Percentiles rank a stretch among this genome's conserved stretches.
phyloP scores from a whole-genome alignment of 2,113 vertebrate species.

The Smithornis capensis region DNA sequence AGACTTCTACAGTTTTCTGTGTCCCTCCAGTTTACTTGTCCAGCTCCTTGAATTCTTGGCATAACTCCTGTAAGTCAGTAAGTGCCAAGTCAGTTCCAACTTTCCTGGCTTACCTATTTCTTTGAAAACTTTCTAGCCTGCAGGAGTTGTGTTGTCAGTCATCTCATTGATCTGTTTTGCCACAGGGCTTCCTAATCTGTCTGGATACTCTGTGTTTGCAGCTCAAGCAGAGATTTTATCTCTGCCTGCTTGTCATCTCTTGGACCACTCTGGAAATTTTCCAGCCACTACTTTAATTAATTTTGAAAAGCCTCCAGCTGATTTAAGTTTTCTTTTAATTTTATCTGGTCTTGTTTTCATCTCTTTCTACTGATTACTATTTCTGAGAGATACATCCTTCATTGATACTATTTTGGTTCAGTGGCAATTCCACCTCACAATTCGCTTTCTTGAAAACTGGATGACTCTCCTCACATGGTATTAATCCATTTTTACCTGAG shows the following conservation, averaged over 20 bases:
- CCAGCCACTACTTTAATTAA: constrained; percentile 55
- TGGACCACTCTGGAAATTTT: constrained; percentile 45
- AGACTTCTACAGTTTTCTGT: not conserved
- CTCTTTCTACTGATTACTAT: constrained; percentile 37
- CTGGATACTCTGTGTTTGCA: not conserved
- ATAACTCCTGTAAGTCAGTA: not conserved
- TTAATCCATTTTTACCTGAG: constrained; percentile 57
- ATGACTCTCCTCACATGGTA: not conserved
- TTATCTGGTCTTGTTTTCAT: constrained; percentile 51
- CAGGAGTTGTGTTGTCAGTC: constrained; percentile 31
- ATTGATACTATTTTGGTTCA: constrained; percentile 31
- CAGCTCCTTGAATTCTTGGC: not conserved
- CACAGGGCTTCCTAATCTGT: constrained; percentile 52
- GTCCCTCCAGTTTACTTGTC: not conserved
- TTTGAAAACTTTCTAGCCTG: constrained; percentile 39
- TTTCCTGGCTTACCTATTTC: constrained; percentile 12
- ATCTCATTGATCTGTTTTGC: constrained; percentile 52
- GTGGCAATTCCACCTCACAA: constrained; percentile 28
- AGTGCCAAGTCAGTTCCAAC: not conserved
- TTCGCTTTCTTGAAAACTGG: constrained; percentile 1
- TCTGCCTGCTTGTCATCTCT: constrained; percentile 27
- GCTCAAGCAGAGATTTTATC: constrained; percentile 56
- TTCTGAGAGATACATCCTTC: not conserved
- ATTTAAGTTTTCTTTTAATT: constrained; percentile 59
- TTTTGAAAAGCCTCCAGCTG: constrained; percentile 62